phyloP scores from a whole-genome alignment of 1,140 invertebrate species.

The Batillaria attramentaria region DNA sequence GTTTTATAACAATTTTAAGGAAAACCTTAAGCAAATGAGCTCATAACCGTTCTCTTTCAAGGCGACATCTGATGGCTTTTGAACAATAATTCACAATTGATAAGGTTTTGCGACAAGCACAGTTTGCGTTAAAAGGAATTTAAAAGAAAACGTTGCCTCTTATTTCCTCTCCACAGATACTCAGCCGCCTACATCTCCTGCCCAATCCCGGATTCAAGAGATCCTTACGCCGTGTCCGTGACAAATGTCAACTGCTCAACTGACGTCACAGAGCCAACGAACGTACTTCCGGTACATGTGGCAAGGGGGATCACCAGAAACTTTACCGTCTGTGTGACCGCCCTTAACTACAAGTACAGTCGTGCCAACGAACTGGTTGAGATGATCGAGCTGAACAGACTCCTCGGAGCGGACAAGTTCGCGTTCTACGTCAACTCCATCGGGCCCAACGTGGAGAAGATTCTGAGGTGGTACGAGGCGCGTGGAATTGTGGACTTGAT shows the following conservation, averaged over 20 bases:
- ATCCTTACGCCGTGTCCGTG: conserved; percentile 42
- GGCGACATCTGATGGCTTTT: neutral
- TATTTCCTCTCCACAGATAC: conserved; percentile 39
- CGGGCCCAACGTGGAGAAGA: conserved; percentile 79
- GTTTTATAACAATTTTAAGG: no score
- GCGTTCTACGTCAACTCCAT: conserved; percentile 94
- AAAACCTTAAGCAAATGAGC: no score
- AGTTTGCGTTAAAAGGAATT: neutral
- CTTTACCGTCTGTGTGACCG: conserved; percentile 94
- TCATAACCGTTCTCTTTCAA: no score
- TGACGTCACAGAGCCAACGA: neutral
- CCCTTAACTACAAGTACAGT: conserved; percentile 92
- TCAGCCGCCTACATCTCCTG: conserved; percentile 34
- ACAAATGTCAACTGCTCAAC: conserved; percentile 21
- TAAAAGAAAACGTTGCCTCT: neutral
- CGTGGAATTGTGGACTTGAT: conserved; percentile 81
- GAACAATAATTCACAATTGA: neutral
- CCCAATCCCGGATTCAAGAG: neutral
- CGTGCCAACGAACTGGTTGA: conserved; percentile 84
- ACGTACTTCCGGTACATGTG: neutral
- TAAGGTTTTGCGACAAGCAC: neutral
- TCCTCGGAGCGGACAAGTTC: conserved; percentile 90
- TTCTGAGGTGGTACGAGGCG: conserved; percentile 81
- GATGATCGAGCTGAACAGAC: conserved; percentile 90
- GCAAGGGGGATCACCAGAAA: neutral